Evolutionary conservation across 1,140 invertebrate species (phyloP).

Genomic region (Latrodectus geometricus): DNA sequence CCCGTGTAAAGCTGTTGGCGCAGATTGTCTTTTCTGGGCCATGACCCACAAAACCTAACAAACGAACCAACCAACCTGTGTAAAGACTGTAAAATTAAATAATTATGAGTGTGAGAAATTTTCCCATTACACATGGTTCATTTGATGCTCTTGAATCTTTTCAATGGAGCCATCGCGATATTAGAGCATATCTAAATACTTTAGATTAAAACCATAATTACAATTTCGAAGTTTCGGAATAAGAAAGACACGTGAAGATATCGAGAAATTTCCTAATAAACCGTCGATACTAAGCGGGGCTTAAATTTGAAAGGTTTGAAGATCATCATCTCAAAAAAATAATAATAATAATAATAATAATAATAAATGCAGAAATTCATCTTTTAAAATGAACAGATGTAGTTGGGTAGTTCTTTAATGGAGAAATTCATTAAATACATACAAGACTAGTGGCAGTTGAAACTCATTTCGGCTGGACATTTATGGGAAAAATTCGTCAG

Average conservation of each 20-base stretch:
- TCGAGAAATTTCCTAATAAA: background rate
- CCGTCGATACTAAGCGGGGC: background rate
- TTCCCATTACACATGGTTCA: background rate
- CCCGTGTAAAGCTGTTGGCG: too few relatives aligned
- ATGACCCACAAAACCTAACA: too few relatives aligned
- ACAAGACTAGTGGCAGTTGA: background rate
- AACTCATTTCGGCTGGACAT: constrained; percentile 9
- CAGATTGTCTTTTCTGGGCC: too few relatives aligned
- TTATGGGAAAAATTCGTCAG: background rate
- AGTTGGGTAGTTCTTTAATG: constrained; percentile 11
- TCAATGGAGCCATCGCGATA: background rate
- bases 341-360: too few relatives aligned
- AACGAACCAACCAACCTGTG: too few relatives aligned
- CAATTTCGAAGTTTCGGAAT: background rate
- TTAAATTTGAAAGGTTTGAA: constrained; percentile 1
- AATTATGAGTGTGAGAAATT: background rate
- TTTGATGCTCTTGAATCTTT: background rate
- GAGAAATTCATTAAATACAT: background rate
- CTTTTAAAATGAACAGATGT: constrained; percentile 8
- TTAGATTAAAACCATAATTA: background rate
- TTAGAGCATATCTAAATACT: background rate
- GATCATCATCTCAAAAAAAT: too few relatives aligned
- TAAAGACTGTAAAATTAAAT: background rate
- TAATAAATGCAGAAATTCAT: too few relatives aligned
- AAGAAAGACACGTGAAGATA: background rate